These are phyloP conservation scores for Scalopus aquaticus DNA, from an alignment of 2,113 vertebrate species.

Conservation along the genomic window DNA sequence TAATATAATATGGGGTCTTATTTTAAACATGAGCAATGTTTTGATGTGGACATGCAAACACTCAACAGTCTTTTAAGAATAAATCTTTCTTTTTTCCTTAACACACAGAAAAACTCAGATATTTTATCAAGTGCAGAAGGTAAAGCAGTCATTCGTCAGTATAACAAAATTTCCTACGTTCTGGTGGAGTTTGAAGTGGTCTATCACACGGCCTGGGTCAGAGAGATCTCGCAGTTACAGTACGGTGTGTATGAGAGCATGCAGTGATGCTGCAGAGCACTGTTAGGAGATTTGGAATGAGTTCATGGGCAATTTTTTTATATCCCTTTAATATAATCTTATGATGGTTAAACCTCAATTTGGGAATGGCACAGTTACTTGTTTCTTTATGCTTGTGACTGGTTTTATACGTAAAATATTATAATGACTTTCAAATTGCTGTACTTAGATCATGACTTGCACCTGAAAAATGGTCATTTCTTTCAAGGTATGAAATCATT, in stretches of 20 bases:
- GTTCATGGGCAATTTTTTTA: background rate
- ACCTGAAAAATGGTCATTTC: background rate
- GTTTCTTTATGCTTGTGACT: background rate
- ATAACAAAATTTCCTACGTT: constrained; percentile 86
- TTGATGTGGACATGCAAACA: background rate
- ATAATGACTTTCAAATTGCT: constrained; percentile 9
- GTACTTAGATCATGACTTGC: background rate
- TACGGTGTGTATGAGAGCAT: constrained; percentile 80
- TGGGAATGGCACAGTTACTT: background rate
- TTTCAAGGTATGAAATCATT: too few species aligned
- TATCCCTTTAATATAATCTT: background rate
- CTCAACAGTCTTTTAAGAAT: constrained; percentile 2
- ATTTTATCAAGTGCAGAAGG: constrained; percentile 87
- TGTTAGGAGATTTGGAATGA: background rate
- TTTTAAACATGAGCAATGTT: constrained; percentile 22
- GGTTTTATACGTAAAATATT: constrained; percentile 17
- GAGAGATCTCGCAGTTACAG: constrained; percentile 84
- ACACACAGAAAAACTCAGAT: constrained; percentile 86
- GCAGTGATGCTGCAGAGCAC: background rate
- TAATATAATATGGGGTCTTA: background rate
- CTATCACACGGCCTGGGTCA: constrained; percentile 87
- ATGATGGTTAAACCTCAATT: background rate
- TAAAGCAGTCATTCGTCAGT: constrained; percentile 86
- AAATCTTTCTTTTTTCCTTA: background rate
- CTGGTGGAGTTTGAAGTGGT: constrained; percentile 88